Evolutionary conservation across 2,888 invertebrate genomes (phyloP).

Genomic region (Tenthredo notha): DNA sequence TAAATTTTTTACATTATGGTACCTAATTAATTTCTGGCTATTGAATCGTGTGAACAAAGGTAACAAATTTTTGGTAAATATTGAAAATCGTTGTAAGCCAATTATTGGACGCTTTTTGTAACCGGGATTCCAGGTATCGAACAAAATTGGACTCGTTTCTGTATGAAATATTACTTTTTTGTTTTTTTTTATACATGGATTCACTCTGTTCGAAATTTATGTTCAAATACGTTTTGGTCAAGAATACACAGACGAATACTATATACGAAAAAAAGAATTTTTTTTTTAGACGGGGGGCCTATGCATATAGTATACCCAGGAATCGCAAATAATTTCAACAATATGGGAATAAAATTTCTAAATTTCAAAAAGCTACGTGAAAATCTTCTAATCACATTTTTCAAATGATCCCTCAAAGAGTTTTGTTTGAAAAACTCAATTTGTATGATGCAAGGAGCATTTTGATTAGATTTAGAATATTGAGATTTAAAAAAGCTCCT

Average conservation of each 20-base stretch:
- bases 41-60: not conserved
- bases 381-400: no score
- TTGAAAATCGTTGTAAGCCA: not conserved
- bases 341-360: no score
- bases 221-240: not conserved
- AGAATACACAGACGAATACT: not conserved
- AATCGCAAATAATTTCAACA: no score
- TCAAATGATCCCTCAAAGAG: no score
- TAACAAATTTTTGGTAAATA: not conserved
- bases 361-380: no score
- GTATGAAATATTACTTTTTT: not conserved
- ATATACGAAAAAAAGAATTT: not conserved
- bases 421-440: no score
- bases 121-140: not conserved
- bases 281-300: no score
- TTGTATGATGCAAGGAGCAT: no score
- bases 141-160: not conserved
- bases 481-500: no score
- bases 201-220: not conserved
- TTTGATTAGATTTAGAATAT: no score
- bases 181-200: not conserved
- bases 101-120: conserved; percentile 9
- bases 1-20: not conserved
- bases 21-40: not conserved
- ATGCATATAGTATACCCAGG: no score